phyloP scores from a whole-genome alignment of 2,888 invertebrate genomes.

The Dione juno region DNA sequence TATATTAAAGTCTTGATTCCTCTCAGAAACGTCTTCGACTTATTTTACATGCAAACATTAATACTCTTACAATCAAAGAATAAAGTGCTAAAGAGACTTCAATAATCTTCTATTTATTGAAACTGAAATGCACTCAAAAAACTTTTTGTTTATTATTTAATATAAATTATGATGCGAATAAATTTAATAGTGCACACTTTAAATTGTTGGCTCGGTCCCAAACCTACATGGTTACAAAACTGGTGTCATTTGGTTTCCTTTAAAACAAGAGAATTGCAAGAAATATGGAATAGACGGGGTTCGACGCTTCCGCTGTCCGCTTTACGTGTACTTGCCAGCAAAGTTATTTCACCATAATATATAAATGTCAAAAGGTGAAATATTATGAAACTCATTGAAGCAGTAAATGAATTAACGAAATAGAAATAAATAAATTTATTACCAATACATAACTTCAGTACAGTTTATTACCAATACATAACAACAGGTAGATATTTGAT shows the following conservation, averaged over 20 bases:
- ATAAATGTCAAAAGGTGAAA: constrained; percentile 5
- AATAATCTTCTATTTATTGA: constrained; percentile 18
- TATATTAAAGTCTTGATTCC: too few species aligned
- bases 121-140: constrained; percentile 30
- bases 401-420: background rate
- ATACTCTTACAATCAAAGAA: background rate
- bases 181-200: constrained; percentile 56
- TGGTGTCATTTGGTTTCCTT: constrained; percentile 73
- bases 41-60: background rate
- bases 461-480: too few species aligned
- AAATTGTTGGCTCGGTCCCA: constrained; percentile 75
- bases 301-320: constrained; percentile 69
- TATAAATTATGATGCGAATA: constrained; percentile 47
- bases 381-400: background rate
- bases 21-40: background rate
- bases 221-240: constrained; percentile 77
- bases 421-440: background rate
- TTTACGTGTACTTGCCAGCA: constrained; percentile 45
- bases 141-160: constrained; percentile 38
- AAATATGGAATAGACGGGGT: constrained; percentile 77
- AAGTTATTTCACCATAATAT: constrained; percentile 28
- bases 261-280: constrained; percentile 76
- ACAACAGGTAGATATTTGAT: background rate
- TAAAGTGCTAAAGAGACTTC: constrained; percentile 3
- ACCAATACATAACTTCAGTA: too few species aligned